These are phyloP conservation scores for Orestias chungarensis DNA, from an alignment of 2,797 vertebrate species.

Conservation along the genomic window DNA sequence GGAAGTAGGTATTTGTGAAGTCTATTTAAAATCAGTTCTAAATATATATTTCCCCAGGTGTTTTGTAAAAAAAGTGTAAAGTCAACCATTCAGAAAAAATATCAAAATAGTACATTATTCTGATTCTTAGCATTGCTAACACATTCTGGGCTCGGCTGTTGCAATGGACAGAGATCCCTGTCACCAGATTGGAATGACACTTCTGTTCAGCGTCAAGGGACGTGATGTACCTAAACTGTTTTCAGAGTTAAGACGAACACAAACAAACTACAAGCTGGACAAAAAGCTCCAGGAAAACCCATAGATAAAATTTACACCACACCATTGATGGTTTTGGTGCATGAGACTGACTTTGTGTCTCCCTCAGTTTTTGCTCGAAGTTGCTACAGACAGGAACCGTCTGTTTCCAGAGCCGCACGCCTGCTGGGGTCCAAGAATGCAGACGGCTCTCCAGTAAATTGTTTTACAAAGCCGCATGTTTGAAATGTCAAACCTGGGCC, in stretches of 20 bases:
- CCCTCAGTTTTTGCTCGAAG: conserved; percentile 43
- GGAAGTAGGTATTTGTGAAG: not conserved
- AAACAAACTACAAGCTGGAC: not conserved
- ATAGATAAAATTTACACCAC: conserved; percentile 34
- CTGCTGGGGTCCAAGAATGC: conserved; percentile 64
- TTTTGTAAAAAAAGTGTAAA: not conserved
- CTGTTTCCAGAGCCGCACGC: conserved; percentile 67
- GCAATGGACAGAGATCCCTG: not conserved
- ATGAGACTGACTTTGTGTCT: conserved; percentile 35
- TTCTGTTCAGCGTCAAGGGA: not conserved
- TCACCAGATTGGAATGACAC: too few relatives aligned
- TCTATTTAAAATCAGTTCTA: not conserved
- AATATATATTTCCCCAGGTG: not conserved
- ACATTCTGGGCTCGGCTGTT: not conserved
- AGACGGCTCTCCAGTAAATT: conserved; percentile 56
- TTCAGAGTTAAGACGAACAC: not conserved
- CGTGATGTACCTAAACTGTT: not conserved
- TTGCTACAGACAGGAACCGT: conserved; percentile 60
- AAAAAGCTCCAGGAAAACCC: not conserved
- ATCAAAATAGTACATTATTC: not conserved
- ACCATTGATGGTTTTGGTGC: conserved; percentile 43
- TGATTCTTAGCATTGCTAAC: not conserved
- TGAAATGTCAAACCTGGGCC: conserved; percentile 52
- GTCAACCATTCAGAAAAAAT: not conserved
- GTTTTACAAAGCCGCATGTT: conserved; percentile 58